Evolutionary conservation across 2,888 invertebrate species (phyloP).

Genomic region (Caenorhabditis sulstoni): DNA sequence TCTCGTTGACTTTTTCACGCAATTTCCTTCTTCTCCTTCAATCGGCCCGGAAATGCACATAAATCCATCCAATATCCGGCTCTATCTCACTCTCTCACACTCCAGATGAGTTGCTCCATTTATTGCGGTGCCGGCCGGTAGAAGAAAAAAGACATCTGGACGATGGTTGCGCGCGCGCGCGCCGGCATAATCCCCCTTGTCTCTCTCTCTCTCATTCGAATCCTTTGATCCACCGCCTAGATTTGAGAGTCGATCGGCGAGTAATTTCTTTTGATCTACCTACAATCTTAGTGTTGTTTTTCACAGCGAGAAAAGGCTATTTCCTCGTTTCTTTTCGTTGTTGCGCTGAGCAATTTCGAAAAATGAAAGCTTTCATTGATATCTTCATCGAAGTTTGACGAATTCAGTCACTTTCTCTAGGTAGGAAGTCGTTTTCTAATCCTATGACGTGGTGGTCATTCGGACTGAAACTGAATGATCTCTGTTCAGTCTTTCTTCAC

Average conservation of each 20-base stretch:
- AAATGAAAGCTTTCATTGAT: too few species aligned
- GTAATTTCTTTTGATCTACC: neutral
- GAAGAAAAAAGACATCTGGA: neutral
- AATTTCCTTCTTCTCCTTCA: too few species aligned
- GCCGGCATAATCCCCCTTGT: neutral
- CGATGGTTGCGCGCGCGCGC: too few species aligned
- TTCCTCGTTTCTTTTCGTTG: neutral
- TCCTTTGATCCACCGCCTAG: slow-evolving; percentile 4
- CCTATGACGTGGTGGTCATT: too few species aligned
- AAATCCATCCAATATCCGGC: slow-evolving; percentile 10
- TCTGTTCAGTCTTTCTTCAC: too few species aligned
- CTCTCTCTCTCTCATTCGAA: slow-evolving; percentile 5
- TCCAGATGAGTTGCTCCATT: neutral
- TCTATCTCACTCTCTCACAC: too few species aligned
- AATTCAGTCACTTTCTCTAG: too few species aligned
- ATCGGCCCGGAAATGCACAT: neutral
- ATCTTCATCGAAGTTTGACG: too few species aligned
- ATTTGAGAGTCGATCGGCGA: neutral
- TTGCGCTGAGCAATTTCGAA: too few species aligned
- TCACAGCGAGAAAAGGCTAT: neutral
- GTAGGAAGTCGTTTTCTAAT: too few species aligned
- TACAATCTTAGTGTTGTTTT: neutral
- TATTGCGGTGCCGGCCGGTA: neutral
- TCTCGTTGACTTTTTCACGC: too few species aligned
- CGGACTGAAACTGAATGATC: too few species aligned